phyloP scores from a whole-genome alignment of 2,113 vertebrate species.

The Bombycilla garrulus region DNA sequence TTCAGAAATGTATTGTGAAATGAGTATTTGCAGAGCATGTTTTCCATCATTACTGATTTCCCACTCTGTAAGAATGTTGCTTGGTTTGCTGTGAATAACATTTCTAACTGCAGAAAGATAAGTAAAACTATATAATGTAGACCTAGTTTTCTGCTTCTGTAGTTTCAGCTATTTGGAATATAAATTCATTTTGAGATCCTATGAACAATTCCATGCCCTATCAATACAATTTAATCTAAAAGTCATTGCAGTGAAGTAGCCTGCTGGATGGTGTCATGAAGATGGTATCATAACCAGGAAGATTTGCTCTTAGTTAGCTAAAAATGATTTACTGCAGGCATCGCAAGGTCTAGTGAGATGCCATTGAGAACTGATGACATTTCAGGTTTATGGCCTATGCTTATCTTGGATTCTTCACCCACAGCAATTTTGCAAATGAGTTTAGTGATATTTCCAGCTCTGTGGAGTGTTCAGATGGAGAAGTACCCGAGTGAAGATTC shows the following conservation, averaged over 20 bases:
- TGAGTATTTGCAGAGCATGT: neutral
- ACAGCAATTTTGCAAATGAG: conserved; percentile 53
- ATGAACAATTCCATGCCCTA: neutral
- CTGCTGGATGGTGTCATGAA: neutral
- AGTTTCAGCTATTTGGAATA: conserved; percentile 17
- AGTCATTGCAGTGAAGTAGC: neutral
- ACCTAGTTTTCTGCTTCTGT: conserved; percentile 21
- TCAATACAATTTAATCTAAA: conserved; percentile 24
- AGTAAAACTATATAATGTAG: neutral
- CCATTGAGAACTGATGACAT: conserved; percentile 3
- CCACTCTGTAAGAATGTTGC: neutral
- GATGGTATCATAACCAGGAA: neutral
- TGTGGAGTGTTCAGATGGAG: conserved; percentile 12
- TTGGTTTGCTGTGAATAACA: neutral
- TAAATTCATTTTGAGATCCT: neutral
- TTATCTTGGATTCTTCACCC: conserved; percentile 50
- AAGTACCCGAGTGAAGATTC: conserved; percentile 3
- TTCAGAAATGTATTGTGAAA: neutral
- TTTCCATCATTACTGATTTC: neutral
- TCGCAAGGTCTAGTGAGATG: neutral
- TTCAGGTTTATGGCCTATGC: conserved; percentile 48
- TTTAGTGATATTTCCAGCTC: conserved; percentile 45
- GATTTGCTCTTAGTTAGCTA: neutral
- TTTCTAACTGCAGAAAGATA: conserved; percentile 12
- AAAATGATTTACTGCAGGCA: conserved; percentile 11